phyloP scores from a whole-genome alignment of 2,797 vertebrate species.

The Microhierax caerulescens region DNA sequence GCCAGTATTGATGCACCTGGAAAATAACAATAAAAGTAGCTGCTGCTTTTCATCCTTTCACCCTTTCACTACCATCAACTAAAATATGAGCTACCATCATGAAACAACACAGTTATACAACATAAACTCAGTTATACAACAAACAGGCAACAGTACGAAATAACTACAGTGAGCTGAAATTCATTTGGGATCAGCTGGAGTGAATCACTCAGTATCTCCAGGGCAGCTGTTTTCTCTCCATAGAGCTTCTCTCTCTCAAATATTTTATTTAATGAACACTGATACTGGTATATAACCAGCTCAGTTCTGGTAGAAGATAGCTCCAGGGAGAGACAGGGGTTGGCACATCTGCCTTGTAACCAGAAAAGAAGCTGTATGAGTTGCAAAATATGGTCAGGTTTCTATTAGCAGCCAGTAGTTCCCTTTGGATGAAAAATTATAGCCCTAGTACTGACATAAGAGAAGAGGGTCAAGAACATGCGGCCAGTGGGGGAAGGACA shows the following conservation, averaged over 20 bases:
- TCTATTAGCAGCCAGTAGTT: background rate
- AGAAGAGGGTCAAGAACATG: background rate
- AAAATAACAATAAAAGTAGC: background rate
- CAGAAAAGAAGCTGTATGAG: background rate
- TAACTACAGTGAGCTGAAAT: background rate
- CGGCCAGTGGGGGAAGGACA: background rate
- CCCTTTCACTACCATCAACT: background rate
- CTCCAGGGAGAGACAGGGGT: background rate
- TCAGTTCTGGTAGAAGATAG: background rate
- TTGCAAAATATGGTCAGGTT: background rate
- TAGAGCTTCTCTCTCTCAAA: background rate
- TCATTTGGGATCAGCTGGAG: slow-evolving; percentile 2
- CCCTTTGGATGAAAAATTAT: background rate
- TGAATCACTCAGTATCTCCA: slow-evolving; percentile 31
- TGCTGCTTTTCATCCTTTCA: background rate
- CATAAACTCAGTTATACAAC: slow-evolving; percentile 29
- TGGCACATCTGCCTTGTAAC: background rate
- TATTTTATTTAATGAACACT: slow-evolving; percentile 2
- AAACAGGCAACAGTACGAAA: background rate
- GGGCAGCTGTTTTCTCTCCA: slow-evolving; percentile 8
- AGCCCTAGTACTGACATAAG: background rate
- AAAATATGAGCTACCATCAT: background rate
- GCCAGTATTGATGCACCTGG: background rate
- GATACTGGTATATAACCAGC: background rate
- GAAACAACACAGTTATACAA: background rate